Base-by-base conservation (phyloP, 2,797 vertebrate genomes). In the Catamblyrhynchus diadema region DNA sequence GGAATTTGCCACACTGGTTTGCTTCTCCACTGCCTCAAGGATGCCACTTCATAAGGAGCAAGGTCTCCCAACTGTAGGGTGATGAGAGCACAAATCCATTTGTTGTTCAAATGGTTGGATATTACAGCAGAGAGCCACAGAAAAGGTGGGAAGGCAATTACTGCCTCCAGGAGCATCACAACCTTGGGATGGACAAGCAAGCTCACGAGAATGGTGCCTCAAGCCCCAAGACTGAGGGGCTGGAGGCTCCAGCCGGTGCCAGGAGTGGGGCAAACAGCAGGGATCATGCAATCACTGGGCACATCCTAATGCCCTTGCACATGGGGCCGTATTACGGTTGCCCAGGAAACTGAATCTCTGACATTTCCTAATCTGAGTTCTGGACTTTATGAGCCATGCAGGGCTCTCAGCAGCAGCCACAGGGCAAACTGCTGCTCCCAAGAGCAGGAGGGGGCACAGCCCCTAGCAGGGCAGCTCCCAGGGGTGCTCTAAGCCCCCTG, bases 121-220 rank as follows among this genome's bases (percentile, higher is more conserved):
- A 44, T 5, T n/a, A 64, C 19, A 60, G 48, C 2, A 22, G 27
- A 59, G 25, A 86, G 70, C 14, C 80, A 83, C 0, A 0, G 61
- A 64, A 64, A 88, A 80, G 67, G 54, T 44, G 23, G n/a, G 67
- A 51, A 79, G 50, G 53, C 9, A 67, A 42, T 19, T 51, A 54
- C 20, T 30, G 32, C 42, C 32, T 72, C 20, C 51, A 70, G 67
- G 41, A 73, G 10, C 30, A 28, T 3, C 37, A 13, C n/a, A 48
- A 12, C 19, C 42, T 85, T 0, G 0, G 22, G 44, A 42, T 16
- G 53, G 10, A 19, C 37, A 39, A 74, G 4, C 13, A 16, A 73
- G 30, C 33, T 9, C 35, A 25, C 0, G 0, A 30, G 65, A 48
- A 53, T 0, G 1, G 41, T 10, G 35, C 5, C 39, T 30, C 1